Percentiles rank a stretch among this genome's conserved stretches.
Evolutionary conservation across 2,797 vertebrate species (phyloP).

Genomic region (Pogoniulus pusillus): DNA sequence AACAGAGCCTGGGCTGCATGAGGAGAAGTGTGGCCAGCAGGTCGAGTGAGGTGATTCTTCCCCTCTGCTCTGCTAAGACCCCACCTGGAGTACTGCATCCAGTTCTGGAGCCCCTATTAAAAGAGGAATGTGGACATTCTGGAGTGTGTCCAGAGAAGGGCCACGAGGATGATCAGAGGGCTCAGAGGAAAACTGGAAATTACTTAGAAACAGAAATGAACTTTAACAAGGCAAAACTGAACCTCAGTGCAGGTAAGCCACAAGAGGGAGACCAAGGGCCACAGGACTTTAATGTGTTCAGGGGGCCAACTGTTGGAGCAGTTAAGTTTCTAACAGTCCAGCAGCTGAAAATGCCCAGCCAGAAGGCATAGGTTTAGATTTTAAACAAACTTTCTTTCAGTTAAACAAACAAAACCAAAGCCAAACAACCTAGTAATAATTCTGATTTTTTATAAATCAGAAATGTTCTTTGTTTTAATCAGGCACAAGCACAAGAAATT

Average conservation of each 20-base stretch:
- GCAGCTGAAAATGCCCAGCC: not conserved
- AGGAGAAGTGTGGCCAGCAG: too few species aligned
- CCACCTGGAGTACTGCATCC: too few species aligned
- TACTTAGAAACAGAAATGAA: not conserved
- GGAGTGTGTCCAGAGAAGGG: too few species aligned
- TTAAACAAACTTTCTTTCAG: not conserved
- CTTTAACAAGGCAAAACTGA: not conserved
- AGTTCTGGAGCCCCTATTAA: too few species aligned
- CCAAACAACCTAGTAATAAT: not conserved
- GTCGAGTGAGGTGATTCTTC: too few species aligned
- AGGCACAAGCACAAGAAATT: not conserved
- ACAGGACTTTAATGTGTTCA: not conserved
- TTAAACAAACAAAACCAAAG: not conserved
- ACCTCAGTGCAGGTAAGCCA: not conserved
- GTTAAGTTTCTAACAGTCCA: not conserved
- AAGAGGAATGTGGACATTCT: too few species aligned
- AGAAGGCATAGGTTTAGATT: not conserved
- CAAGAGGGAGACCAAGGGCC: constrained; percentile 52
- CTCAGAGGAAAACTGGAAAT: not conserved
- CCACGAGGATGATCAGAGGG: too few species aligned
- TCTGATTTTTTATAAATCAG: not conserved
- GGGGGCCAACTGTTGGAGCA: not conserved
- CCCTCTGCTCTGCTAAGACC: too few species aligned
- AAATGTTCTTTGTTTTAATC: not conserved
- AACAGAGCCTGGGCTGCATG: too few species aligned